phyloP scores from a whole-genome alignment of 2,888 invertebrate species.

The Hedya salicella region DNA sequence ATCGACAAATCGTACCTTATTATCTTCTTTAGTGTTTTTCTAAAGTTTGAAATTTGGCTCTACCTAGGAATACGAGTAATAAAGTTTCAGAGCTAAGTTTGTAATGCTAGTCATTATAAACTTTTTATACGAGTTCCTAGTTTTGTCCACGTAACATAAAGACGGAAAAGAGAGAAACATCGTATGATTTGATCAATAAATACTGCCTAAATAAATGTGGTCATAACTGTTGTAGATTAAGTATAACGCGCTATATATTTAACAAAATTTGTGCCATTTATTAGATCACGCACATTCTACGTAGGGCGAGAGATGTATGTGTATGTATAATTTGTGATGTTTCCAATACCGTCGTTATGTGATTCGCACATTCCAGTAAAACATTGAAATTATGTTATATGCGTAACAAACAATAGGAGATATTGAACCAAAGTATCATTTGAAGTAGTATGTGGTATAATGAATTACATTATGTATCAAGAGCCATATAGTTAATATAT shows the following conservation, averaged over 20 bases:
- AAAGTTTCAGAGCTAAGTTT: neutral
- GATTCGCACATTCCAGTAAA: constrained; percentile 72
- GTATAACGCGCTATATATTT: constrained; percentile 51
- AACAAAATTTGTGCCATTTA: constrained; percentile 80
- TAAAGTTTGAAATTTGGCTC: neutral
- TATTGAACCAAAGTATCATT: constrained; percentile 59
- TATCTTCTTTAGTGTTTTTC: neutral
- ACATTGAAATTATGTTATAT: constrained; percentile 34
- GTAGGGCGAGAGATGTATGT: constrained; percentile 46
- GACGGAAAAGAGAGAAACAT: neutral
- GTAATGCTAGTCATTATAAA: neutral
- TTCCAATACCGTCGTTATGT: constrained; percentile 52
- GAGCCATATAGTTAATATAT: constrained; percentile 75
- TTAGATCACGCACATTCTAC: constrained; percentile 64
- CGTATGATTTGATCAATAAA: constrained; percentile 23
- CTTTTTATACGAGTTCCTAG: constrained; percentile 1
- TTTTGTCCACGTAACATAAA: neutral
- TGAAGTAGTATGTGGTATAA: constrained; percentile 52
- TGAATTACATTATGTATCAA: constrained; percentile 54
- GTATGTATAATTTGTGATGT: constrained; percentile 42
- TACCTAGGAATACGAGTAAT: neutral
- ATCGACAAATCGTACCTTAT: constrained; percentile 26
- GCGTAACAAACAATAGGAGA: constrained; percentile 40
- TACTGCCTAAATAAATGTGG: constrained; percentile 36
- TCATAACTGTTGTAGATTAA: constrained; percentile 34